Evolutionary conservation across 35 echinoderm and acorn worm species (phyloP).

Genomic region (Lytechinus variegatus): DNA sequence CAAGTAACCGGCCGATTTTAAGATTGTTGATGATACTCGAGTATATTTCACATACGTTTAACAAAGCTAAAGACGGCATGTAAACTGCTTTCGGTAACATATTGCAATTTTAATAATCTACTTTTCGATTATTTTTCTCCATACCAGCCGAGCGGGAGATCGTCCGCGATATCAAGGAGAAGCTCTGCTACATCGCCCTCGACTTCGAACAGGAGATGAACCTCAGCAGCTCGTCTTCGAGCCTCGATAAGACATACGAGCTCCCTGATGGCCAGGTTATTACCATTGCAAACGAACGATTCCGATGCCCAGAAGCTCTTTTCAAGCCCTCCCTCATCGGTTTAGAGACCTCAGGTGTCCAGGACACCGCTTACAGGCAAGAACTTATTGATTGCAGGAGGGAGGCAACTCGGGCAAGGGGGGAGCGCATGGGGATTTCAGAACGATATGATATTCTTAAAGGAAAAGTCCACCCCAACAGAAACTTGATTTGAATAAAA

Average conservation of each 20-base stretch:
- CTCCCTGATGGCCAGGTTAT: constrained; percentile 90
- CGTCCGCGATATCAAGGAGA: constrained; percentile 82
- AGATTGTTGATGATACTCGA: no score
- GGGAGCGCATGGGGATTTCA: no score
- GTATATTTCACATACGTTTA: no score
- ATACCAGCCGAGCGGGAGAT: constrained; percentile 73
- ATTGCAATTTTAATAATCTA: no score
- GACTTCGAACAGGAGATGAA: constrained; percentile 73
- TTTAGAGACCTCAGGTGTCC: constrained; percentile 70
- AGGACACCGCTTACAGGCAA: constrained; percentile 70
- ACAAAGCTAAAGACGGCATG: no score
- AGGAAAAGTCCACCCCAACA: no score
- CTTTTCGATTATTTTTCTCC: neutral
- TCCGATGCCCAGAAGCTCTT: constrained; percentile 66
- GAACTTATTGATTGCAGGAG: no score
- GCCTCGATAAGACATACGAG: constrained; percentile 71
- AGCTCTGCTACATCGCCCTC: constrained; percentile 68
- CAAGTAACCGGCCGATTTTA: no score
- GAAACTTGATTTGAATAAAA: no score
- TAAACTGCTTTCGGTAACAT: no score
- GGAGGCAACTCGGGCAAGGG: no score
- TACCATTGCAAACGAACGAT: constrained; percentile 75
- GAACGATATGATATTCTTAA: no score
- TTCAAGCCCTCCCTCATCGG: constrained; percentile 63
- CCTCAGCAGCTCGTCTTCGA: constrained; percentile 34